A percentile compares a stretch with the other conserved stretches of the same genome.
phyloP scores from a whole-genome alignment of 2,113 vertebrate genomes.

The Phaetusa simplex region DNA sequence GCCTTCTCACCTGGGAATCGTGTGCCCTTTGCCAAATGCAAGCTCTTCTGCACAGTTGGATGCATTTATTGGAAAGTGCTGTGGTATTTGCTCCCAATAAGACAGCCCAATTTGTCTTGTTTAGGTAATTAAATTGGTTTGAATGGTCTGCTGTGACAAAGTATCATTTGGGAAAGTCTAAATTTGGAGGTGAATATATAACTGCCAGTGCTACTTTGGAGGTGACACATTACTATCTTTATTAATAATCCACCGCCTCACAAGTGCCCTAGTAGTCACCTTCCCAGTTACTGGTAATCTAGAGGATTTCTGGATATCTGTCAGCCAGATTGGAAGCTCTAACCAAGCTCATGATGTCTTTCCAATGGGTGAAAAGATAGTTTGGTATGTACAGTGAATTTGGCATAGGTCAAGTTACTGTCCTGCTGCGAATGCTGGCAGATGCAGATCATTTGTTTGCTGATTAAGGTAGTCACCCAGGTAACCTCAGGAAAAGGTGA shows the following conservation, averaged over 20 bases:
- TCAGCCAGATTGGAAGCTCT: not conserved
- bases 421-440: not conserved
- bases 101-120: not conserved
- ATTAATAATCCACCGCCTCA: not conserved
- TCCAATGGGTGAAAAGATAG: not conserved
- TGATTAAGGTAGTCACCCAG: not conserved
- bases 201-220: not conserved
- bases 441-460: not conserved
- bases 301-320: not conserved
- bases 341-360: not conserved
- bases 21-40: not conserved
- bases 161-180: not conserved
- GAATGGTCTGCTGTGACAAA: not conserved
- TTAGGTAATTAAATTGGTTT: not conserved
- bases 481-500: not conserved
- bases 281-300: not conserved
- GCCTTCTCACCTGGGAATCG: not conserved
- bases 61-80: not conserved
- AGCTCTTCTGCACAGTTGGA: not conserved
- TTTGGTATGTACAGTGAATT: not conserved
- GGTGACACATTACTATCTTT: not conserved
- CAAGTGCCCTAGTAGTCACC: not conserved
- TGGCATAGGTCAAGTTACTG: not conserved
- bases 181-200: not conserved
- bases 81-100: not conserved